Conservation (phyloP, 2,797 vertebrate genomes). For the Alcedo quadribrachys region DNA sequence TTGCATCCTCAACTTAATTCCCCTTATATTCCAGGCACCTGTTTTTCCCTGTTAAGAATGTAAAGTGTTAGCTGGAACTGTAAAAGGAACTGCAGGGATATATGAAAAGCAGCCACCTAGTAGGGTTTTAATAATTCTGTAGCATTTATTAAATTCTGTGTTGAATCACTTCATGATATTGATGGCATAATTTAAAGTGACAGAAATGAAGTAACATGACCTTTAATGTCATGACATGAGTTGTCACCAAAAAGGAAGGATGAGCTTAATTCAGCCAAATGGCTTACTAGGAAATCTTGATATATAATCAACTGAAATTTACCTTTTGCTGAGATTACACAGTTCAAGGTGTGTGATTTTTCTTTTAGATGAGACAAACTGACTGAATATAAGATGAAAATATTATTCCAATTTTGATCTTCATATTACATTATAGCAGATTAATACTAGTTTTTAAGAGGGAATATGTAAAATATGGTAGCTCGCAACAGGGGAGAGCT, state of each 20-base stretch:
- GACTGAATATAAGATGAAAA: constrained; percentile 9
- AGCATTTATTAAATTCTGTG: constrained; percentile 11
- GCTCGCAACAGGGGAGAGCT: background rate
- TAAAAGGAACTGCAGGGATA: background rate
- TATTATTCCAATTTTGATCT: constrained; percentile 30
- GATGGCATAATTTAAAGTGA: constrained; percentile 22
- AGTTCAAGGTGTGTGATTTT: constrained; percentile 13
- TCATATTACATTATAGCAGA: background rate
- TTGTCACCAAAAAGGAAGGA: constrained; percentile 21
- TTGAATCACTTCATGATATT: constrained; percentile 16
- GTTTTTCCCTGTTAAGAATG: constrained; percentile 1
- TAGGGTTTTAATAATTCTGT: constrained; percentile 35
- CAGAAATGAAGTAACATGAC: constrained; percentile 27
- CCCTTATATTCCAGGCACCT: constrained; percentile 26
- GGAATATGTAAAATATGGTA: background rate
- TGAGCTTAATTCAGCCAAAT: background rate
- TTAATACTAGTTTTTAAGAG: background rate
- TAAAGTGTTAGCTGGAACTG: background rate
- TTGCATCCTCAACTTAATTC: background rate
- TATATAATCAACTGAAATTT: constrained; percentile 23
- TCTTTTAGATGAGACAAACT: constrained; percentile 19
- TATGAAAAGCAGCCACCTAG: background rate
- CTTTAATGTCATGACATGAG: constrained; percentile 54
- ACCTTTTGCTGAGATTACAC: constrained; percentile 23
- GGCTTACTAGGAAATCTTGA: background rate